phyloP scores from a whole-genome alignment of 2,888 invertebrate species.

The Drosophila melanosoma region DNA sequence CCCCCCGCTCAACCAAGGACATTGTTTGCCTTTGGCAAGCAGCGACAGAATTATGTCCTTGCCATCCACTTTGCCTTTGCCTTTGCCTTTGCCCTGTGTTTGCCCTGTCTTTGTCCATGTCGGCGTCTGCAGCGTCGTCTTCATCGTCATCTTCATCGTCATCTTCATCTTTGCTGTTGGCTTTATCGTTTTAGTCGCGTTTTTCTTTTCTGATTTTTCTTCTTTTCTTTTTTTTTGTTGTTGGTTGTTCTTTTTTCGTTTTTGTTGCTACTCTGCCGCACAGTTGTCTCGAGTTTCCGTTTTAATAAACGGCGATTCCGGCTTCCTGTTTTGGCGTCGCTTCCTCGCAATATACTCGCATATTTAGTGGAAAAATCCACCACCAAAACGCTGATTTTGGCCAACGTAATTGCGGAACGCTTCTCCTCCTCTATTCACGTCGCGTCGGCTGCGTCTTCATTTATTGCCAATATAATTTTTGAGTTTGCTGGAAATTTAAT shows the following conservation, averaged over 20 bases:
- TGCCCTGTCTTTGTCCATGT: neutral
- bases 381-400: slow-evolving; percentile 21
- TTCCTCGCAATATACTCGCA: slow-evolving; percentile 38
- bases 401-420: slow-evolving; percentile 64
- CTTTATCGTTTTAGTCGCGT: slow-evolving; percentile 28
- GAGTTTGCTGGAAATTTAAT: slow-evolving; percentile 82
- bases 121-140: slow-evolving; percentile 1
- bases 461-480: slow-evolving; percentile 82
- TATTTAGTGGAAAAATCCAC: slow-evolving; percentile 38
- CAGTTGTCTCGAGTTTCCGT: slow-evolving; percentile 80
- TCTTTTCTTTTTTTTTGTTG: slow-evolving; percentile 4
- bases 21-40: slow-evolving; percentile 54
- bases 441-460: slow-evolving; percentile 70
- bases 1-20: slow-evolving; percentile 60
- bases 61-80: slow-evolving; percentile 18
- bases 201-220: slow-evolving; percentile 1
- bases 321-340: slow-evolving; percentile 74
- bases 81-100: neutral
- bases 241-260: neutral
- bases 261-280: slow-evolving; percentile 54
- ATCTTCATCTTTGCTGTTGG: slow-evolving; percentile 29
- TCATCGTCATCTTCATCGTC: slow-evolving; percentile 21
- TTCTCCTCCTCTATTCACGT: slow-evolving; percentile 6
- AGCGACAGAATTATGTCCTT: slow-evolving; percentile 67
- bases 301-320: slow-evolving; percentile 82